Evolutionary conservation across 2,797 vertebrate genomes (phyloP).

Genomic region (Phrynocephalus vlangalii): DNA sequence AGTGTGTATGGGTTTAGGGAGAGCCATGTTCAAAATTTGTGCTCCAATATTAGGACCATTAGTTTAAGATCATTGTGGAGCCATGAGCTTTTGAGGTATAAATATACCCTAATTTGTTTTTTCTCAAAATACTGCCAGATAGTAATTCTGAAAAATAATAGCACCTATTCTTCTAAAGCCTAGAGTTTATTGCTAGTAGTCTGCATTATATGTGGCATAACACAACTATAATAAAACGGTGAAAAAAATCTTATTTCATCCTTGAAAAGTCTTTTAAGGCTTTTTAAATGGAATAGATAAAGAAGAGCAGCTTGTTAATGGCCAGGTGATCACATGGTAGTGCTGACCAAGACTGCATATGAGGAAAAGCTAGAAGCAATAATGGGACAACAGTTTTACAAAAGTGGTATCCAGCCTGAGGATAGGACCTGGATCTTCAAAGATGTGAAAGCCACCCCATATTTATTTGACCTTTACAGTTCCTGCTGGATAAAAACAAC

Average conservation of each 20-base stretch:
- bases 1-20: background rate
- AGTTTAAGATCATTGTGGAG: background rate
- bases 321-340: background rate
- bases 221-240: background rate
- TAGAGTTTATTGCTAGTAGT: background rate
- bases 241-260: constrained; percentile 12
- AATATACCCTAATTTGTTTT: background rate
- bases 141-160: background rate
- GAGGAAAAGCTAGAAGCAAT: background rate
- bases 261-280: constrained; percentile 16
- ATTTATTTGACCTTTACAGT: too few species aligned
- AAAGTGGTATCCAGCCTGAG: background rate
- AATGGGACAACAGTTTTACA: background rate
- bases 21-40: background rate
- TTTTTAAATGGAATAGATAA: constrained; percentile 26
- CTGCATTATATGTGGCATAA: background rate
- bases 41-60: background rate
- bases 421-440: too few species aligned
- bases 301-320: background rate
- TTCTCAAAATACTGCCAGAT: constrained; percentile 1
- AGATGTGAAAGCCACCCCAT: too few species aligned
- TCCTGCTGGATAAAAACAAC: too few species aligned
- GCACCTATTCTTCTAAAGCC: background rate
- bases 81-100: background rate
- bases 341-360: background rate